Evolutionary conservation across 2,797 vertebrate genomes (phyloP).

Genomic region (Valencia hispanica): DNA sequence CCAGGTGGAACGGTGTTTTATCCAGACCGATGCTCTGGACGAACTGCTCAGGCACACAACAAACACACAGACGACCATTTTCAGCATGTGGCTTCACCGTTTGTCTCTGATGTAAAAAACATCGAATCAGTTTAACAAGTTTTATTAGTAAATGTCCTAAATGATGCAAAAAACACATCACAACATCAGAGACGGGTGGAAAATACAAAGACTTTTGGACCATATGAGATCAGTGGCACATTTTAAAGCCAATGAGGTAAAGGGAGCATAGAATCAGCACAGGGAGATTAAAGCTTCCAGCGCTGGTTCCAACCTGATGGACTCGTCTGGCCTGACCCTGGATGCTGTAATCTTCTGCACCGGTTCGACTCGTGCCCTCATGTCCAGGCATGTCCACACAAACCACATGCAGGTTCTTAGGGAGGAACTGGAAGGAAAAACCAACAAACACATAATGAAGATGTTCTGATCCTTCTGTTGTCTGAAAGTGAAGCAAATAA

Average conservation of each 20-base stretch:
- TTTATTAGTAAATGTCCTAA: too few species aligned
- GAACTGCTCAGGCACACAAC: constrained; percentile 46
- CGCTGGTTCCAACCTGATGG: constrained; percentile 86
- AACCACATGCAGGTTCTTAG: constrained; percentile 87
- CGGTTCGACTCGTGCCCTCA: constrained; percentile 88
- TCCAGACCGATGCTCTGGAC: constrained; percentile 64
- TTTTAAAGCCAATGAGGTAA: neutral
- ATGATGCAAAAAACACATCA: too few species aligned
- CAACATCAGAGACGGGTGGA: too few species aligned
- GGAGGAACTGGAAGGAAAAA: constrained; percentile 81
- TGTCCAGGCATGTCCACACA: constrained; percentile 98
- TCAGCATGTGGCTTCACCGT: neutral
- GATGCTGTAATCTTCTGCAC: constrained; percentile 89
- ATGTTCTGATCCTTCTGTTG: neutral
- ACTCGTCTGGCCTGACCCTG: constrained; percentile 90
- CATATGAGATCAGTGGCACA: neutral
- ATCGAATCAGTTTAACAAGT: too few species aligned
- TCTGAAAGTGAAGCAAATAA: neutral
- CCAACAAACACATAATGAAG: neutral
- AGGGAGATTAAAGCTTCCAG: too few species aligned
- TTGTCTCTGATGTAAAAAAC: neutral
- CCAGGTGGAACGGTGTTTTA: constrained; percentile 62
- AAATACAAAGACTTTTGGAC: neutral
- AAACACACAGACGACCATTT: neutral
- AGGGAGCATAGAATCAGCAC: neutral